Evolutionary conservation across 1,140 invertebrate species (phyloP), one percentile per base, ranked within the genome.

Genomic region (Onthophagus taurus): DNA sequence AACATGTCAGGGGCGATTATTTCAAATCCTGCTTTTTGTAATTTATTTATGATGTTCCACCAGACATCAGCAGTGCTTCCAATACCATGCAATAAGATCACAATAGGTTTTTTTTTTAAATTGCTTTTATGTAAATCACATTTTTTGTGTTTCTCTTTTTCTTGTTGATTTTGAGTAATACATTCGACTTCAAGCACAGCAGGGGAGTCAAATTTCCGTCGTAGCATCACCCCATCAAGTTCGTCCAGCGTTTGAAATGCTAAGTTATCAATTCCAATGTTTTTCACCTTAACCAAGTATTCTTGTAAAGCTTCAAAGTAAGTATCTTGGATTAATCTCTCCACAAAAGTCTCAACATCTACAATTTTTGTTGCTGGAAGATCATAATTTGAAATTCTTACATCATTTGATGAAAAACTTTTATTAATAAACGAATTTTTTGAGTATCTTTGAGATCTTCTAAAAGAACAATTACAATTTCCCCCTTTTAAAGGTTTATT

Each of bases 11-110:
- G 76, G 0, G 78, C 80, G 29, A 83, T 64, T 35, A 82, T 74
- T 52, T 83, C 78, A 63, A 76, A 81, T 1, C 78, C 80, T 41
- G 69, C 62, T 23, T 59, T 61, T 1, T 69, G 61, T 58, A 86
- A 80, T 61, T 76, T 80, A 20, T 69, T 59, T 2, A 83, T 65
- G 51, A 83, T 76, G 35, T 70, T 53, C 42, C 70, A 70, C 71
- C 83, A 86, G 16, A 77, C 63, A 47, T 82, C 76, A n/a, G 78
- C 75, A 2, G 76, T 80, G 7, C 77, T 77, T 5, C 81, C 81
- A 47, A 84, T 80, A 5, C 82, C 81, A 60, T 86, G 83, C 16
- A 85, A 67, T 50, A 86, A 80, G 42, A 83, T 76, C 42, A 85
- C 65, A 17, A 71, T 59, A 4, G 77, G 77, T 58, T 76, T 36